These are phyloP conservation scores for Fundulus diaphanus DNA, from an alignment of 2,797 vertebrate species.

Conservation along the genomic window DNA sequence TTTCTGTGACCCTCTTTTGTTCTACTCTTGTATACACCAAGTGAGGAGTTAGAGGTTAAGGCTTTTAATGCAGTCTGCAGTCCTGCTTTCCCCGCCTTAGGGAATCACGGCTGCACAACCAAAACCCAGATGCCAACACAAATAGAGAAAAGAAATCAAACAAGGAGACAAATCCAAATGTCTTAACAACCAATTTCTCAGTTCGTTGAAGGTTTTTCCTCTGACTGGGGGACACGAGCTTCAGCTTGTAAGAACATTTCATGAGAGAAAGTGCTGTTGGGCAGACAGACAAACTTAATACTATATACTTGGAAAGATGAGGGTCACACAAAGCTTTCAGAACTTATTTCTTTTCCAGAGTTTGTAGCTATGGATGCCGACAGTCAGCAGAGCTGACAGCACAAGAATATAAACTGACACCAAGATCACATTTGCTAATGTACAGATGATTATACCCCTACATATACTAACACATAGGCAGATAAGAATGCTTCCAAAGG, in stretches of 20 bases:
- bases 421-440: constrained; percentile 18
- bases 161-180: constrained; percentile 24
- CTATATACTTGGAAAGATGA: constrained; percentile 12
- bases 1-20: constrained; percentile 9
- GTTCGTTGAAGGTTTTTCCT: constrained; percentile 18
- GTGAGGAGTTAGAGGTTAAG: constrained; percentile 29
- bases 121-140: background rate
- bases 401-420: constrained; percentile 12
- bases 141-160: constrained; percentile 6
- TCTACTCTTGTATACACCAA: constrained; percentile 5
- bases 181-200: constrained; percentile 14
- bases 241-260: constrained; percentile 22
- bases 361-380: constrained; percentile 31
- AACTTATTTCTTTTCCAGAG: constrained; percentile 24
- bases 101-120: constrained; percentile 10
- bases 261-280: constrained; percentile 20
- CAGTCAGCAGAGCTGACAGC: constrained; percentile 8
- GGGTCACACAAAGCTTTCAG: constrained; percentile 16
- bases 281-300: constrained; percentile 28
- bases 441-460: constrained; percentile 9
- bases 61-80: constrained; percentile 22
- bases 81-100: constrained; percentile 23
- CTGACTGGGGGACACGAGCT: no score
- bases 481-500: constrained; percentile 17
- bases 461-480: constrained; percentile 7